Conservation (phyloP, 2,888 invertebrate species). For the Pollenia angustigena region DNA sequence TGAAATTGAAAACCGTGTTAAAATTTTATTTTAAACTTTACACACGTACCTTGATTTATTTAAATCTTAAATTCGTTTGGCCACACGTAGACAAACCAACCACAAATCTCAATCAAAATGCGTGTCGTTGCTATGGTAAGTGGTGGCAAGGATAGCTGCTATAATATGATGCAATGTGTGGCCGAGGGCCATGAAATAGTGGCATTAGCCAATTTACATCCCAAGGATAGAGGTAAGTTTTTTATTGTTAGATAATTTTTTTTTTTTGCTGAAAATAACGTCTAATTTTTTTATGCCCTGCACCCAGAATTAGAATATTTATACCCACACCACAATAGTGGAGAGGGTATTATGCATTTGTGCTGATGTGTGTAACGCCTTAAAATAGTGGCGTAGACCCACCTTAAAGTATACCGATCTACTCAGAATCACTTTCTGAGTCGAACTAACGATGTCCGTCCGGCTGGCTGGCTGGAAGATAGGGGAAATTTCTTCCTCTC, state of each 20-base stretch:
- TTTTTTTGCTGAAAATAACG: neutral
- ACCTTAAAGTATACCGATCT: too few relatives aligned
- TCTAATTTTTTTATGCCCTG: too few relatives aligned
- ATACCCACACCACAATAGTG: too few relatives aligned
- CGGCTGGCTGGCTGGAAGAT: too few relatives aligned
- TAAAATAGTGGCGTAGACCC: too few relatives aligned
- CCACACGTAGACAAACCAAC: neutral
- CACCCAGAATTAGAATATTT: too few relatives aligned
- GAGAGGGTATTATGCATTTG: too few relatives aligned
- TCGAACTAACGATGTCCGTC: too few relatives aligned
- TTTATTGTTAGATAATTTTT: neutral
- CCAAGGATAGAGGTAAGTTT: slow-evolving; percentile 90
- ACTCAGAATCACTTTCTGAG: too few relatives aligned
- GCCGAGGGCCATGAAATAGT: slow-evolving; percentile 97
- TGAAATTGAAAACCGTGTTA: slow-evolving; percentile 45
- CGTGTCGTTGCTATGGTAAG: slow-evolving; percentile 95
- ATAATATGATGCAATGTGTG: slow-evolving; percentile 99
- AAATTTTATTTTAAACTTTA: slow-evolving; percentile 38
- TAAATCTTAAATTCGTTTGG: slow-evolving; percentile 21
- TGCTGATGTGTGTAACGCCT: too few relatives aligned
- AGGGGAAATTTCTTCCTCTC: too few relatives aligned
- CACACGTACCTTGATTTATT: slow-evolving; percentile 42
- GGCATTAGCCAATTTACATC: slow-evolving; percentile 97
- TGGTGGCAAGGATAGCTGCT: slow-evolving; percentile 99
- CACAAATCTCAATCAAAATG: slow-evolving; percentile 85